Evolutionary conservation across 2,797 vertebrate genomes (phyloP).

Genomic region (Enteromius unitaeniatus): DNA sequence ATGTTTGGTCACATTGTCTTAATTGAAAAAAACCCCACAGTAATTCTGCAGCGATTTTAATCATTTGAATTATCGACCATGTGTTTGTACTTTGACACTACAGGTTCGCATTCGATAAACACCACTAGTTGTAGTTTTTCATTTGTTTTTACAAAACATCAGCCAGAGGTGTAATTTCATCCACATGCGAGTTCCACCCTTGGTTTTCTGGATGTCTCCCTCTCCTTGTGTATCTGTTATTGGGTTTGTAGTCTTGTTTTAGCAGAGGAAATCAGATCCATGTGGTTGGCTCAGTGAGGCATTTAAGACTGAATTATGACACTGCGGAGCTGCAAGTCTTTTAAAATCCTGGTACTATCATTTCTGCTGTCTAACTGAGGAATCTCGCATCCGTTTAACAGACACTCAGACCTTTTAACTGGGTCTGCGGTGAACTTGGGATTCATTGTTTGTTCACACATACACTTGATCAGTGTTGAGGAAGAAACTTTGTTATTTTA

Average conservation of each 20-base stretch:
- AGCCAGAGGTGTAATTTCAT: conserved; percentile 25
- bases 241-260: conserved; percentile 40
- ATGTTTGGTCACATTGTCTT: background rate
- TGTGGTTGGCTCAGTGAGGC: conserved; percentile 15
- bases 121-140: conserved; percentile 18
- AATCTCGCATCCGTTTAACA: conserved; percentile 34
- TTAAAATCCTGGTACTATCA: conserved; percentile 8
- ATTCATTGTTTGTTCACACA: conserved; percentile 4
- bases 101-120: background rate
- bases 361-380: conserved; percentile 24
- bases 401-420: conserved; percentile 14
- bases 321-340: conserved; percentile 13
- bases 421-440: background rate
- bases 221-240: conserved; percentile 25
- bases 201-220: conserved; percentile 7
- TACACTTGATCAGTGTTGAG: conserved; percentile 3
- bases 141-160: conserved; percentile 40
- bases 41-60: conserved; percentile 10
- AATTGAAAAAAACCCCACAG: background rate
- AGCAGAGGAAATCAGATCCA: conserved; percentile 37
- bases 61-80: background rate
- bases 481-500: background rate
- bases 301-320: conserved; percentile 31
- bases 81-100: conserved; percentile 12
- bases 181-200: conserved; percentile 6